Percentiles rank a stretch among this genome's conserved stretches.
Conservation (phyloP, 2,888 invertebrate species). For the Pachydiplax longipennis region DNA sequence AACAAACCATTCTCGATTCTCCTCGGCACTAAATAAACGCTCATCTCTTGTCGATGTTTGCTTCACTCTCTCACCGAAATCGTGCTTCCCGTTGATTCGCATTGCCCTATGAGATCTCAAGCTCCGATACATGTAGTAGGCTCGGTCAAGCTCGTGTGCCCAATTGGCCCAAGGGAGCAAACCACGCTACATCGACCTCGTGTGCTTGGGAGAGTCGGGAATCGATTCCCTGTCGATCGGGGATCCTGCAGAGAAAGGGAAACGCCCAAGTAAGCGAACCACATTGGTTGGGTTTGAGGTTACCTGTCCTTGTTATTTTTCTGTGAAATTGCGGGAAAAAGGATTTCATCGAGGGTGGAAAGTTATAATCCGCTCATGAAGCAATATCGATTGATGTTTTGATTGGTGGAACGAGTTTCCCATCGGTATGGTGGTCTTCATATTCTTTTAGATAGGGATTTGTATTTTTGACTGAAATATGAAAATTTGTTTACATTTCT, state of each 20-base stretch:
- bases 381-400: too few species aligned
- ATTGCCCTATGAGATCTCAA: neutral
- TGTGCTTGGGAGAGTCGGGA: neutral
- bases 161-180: neutral
- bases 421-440: too few species aligned
- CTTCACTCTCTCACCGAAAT: neutral
- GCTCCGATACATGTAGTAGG: neutral
- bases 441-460: too few species aligned
- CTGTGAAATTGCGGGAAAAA: neutral
- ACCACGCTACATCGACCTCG: constrained; percentile 6
- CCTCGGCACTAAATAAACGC: neutral
- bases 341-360: too few species aligned
- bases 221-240: neutral
- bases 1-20: neutral
- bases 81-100: neutral
- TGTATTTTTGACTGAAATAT: too few species aligned
- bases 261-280: neutral
- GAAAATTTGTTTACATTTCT: too few species aligned
- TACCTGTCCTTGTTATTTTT: neutral
- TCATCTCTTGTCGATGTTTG: neutral
- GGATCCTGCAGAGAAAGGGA: neutral
- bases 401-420: too few species aligned
- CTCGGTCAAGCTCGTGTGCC: neutral
- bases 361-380: too few species aligned
- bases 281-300: neutral